Percentiles rank a stretch among this genome's conserved stretches.
phyloP scores from a whole-genome alignment of 2,888 invertebrate genomes.

The Electrophaes corylata region DNA sequence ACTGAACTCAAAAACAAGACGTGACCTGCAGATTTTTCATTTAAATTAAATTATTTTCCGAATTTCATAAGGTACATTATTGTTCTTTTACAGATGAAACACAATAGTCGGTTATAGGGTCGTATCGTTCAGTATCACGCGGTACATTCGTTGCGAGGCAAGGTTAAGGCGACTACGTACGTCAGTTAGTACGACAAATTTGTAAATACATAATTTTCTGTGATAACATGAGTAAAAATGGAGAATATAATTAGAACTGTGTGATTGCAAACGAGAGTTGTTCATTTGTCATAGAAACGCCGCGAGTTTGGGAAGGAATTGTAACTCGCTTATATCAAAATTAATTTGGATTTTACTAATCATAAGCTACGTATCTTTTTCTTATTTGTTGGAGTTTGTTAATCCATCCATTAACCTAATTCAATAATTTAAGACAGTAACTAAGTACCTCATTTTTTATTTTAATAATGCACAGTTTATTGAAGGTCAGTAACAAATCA shows the following conservation, averaged over 20 bases:
- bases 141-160: slow-evolving; percentile 71
- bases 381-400: slow-evolving; percentile 21
- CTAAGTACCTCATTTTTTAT: slow-evolving; percentile 24
- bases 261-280: slow-evolving; percentile 80
- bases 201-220: slow-evolving; percentile 86
- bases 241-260: slow-evolving; percentile 78
- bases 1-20: slow-evolving; percentile 20
- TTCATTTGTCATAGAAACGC: slow-evolving; percentile 70
- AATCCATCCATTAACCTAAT: too few species aligned
- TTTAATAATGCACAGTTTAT: slow-evolving; percentile 4
- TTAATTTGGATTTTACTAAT: slow-evolving; percentile 17
- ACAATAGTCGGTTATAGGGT: slow-evolving; percentile 56
- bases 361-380: slow-evolving; percentile 8
- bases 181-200: slow-evolving; percentile 81
- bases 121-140: slow-evolving; percentile 62
- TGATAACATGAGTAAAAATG: slow-evolving; percentile 82
- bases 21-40: slow-evolving; percentile 1
- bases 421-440: slow-evolving; percentile 20
- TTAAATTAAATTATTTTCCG: slow-evolving; percentile 11
- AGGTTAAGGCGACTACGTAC: slow-evolving; percentile 68
- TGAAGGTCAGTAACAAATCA: slow-evolving; percentile 1
- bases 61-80: neutral
- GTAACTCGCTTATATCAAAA: slow-evolving; percentile 34
- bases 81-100: slow-evolving; percentile 18
- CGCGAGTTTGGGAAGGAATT: slow-evolving; percentile 61